phyloP scores from a whole-genome alignment of 2,888 invertebrate species.

The Oligia strigilis region DNA sequence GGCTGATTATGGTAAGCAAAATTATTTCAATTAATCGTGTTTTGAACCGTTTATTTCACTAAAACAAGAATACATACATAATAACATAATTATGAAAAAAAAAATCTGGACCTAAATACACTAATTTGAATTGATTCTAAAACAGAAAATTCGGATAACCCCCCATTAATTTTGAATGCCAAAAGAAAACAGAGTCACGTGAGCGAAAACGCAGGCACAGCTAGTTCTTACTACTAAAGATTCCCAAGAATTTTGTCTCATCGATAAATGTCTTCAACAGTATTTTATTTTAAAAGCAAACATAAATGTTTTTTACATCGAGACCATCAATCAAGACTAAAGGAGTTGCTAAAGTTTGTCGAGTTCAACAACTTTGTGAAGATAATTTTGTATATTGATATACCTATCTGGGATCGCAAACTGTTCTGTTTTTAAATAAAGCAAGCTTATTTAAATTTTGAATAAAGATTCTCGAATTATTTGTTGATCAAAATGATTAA shows the following conservation, averaged over 20 bases:
- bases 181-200: not conserved
- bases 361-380: constrained; percentile 57
- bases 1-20: no score
- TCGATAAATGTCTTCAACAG: constrained; percentile 24
- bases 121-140: not conserved
- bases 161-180: not conserved
- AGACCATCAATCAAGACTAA: constrained; percentile 56
- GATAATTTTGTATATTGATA: constrained; percentile 45
- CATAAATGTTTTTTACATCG: constrained; percentile 33
- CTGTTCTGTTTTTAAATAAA: constrained; percentile 49
- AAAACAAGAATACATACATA: no score
- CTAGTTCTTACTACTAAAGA: constrained; percentile 7
- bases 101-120: no score
- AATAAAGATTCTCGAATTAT: constrained; percentile 38
- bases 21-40: not conserved
- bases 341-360: constrained; percentile 47
- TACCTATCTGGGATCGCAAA: constrained; percentile 39
- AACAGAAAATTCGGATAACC: not conserved
- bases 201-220: no score
- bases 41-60: not conserved
- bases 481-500: constrained; percentile 58
- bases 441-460: constrained; percentile 51
- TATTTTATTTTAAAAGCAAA: constrained; percentile 36
- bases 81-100: no score
- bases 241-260: constrained; percentile 29